phyloP scores from a whole-genome alignment of 2,113 vertebrate species.

The Chionomys nivalis region DNA sequence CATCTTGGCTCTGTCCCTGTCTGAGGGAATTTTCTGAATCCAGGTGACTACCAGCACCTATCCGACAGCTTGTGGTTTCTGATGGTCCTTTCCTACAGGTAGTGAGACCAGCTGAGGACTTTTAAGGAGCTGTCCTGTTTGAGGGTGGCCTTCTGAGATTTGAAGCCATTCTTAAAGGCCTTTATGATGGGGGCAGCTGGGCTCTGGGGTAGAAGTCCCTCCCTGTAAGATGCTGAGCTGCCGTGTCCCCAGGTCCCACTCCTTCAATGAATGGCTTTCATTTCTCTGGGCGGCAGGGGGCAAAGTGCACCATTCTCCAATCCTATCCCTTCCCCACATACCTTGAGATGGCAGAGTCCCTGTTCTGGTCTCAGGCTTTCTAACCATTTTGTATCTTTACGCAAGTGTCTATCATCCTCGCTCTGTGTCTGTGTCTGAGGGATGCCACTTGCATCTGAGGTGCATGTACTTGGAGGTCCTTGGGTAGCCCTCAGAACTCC shows the following conservation, averaged over 20 bases:
- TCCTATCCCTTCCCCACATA: fast-evolving
- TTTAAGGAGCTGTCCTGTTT: not conserved
- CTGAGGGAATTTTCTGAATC: not conserved
- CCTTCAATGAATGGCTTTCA: no score
- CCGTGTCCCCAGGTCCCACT: fast-evolving
- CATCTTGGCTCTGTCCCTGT: fast-evolving
- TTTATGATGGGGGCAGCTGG: not conserved
- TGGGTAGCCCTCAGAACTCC: not conserved
- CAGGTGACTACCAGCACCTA: not conserved
- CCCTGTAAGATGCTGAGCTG: fast-evolving
- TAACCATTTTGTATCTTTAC: not conserved
- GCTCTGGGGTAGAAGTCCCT: not conserved
- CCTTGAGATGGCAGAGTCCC: no score
- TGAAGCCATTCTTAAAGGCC: not conserved
- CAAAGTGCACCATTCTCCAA: fast-evolving
- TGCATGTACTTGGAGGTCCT: no score
- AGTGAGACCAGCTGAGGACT: not conserved
- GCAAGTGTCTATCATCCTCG: fast-evolving
- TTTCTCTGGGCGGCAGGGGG: no score
- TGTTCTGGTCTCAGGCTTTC: not conserved
- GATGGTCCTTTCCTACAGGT: not conserved
- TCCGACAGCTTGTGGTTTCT: not conserved
- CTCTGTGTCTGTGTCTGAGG: not conserved
- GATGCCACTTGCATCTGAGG: no score
- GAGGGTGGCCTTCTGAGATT: not conserved